These are phyloP conservation scores for Pristiophorus japonicus DNA, from an alignment of 2,113 vertebrate genomes.

Conservation along the genomic window DNA sequence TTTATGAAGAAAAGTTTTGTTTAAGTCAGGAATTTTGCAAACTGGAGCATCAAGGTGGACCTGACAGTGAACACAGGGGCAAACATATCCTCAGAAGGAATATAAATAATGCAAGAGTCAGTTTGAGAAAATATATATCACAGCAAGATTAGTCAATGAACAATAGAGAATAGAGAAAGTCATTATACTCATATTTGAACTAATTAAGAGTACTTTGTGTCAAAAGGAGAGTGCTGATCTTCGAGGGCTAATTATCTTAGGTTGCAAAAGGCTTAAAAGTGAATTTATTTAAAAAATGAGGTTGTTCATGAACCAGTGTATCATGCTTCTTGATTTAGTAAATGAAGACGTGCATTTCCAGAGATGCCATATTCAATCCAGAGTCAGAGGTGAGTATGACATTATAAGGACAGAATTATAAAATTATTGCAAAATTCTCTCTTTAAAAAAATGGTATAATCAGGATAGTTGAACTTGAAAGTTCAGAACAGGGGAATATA, in stretches of 20 bases:
- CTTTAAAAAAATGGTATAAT: too few species aligned
- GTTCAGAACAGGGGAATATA: too few species aligned
- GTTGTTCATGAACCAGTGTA: background rate
- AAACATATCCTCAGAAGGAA: background rate
- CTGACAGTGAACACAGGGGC: background rate
- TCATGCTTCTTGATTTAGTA: background rate
- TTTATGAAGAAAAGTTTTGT: background rate
- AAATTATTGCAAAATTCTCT: too few species aligned
- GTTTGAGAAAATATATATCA: background rate
- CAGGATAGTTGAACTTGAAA: too few species aligned
- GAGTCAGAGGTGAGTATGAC: too few species aligned
- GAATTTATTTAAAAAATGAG: background rate
- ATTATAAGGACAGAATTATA: too few species aligned
- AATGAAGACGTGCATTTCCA: background rate
- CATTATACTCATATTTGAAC: background rate
- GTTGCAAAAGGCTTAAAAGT: background rate
- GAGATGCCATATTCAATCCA: too few species aligned
- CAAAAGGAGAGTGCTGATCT: background rate
- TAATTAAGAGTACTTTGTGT: background rate
- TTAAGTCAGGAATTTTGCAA: background rate
- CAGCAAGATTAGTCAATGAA: background rate
- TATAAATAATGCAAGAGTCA: background rate
- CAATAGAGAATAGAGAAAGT: too few species aligned
- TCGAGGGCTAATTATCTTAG: background rate
- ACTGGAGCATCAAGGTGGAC: background rate